phyloP scores from a whole-genome alignment of 2,797 vertebrate species.

The Chelmon rostratus region DNA sequence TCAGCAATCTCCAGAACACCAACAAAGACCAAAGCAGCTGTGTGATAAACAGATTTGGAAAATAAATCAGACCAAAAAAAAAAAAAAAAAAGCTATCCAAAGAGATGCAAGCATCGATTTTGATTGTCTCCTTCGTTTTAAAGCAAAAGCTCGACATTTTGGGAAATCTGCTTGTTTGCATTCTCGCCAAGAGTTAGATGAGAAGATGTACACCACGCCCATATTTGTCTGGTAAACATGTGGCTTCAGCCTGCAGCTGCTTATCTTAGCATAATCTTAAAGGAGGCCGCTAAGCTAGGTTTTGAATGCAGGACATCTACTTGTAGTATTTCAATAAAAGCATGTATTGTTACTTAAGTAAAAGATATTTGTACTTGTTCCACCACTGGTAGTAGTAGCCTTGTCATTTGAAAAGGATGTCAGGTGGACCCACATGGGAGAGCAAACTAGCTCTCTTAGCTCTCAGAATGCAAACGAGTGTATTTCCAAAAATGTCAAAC shows the following conservation, averaged over 20 bases:
- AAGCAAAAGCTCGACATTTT: neutral
- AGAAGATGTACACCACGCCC: neutral
- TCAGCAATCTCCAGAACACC: slow-evolving; percentile 8
- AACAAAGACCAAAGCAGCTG: slow-evolving; percentile 63
- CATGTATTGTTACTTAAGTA: too few species aligned
- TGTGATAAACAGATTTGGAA: slow-evolving; percentile 24
- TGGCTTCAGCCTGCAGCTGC: neutral
- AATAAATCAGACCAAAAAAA: slow-evolving; percentile 2
- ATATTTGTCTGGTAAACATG: neutral
- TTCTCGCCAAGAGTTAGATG: neutral
- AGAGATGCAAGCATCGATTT: neutral
- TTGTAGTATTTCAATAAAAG: too few species aligned
- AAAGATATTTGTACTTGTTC: too few species aligned
- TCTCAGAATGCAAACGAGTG: too few species aligned
- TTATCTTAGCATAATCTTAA: neutral
- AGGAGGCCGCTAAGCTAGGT: too few species aligned
- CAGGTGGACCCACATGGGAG: too few species aligned
- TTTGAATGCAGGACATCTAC: too few species aligned
- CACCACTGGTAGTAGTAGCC: too few species aligned
- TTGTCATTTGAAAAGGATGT: too few species aligned
- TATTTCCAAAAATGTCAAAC: neutral
- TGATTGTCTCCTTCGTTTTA: neutral
- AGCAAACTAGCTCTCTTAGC: too few species aligned
- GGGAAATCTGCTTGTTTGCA: neutral
- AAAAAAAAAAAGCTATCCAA: neutral